Conservation (phyloP, 2,113 vertebrate species). For the Salvelinus namaycush region DNA sequence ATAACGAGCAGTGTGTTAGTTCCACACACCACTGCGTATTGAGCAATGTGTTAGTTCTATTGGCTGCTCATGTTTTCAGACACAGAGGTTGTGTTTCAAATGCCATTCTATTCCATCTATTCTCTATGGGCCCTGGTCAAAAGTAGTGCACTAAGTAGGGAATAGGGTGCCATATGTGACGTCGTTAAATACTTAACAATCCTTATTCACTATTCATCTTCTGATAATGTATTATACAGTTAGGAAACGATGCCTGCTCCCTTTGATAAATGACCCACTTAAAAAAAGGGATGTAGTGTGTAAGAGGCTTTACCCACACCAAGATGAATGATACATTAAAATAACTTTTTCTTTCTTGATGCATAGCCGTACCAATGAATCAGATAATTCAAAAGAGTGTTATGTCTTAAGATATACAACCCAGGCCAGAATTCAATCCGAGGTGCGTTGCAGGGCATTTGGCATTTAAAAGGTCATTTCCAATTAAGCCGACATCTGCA, state of each 20-base stretch:
- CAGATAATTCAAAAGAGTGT: background rate
- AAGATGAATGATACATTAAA: background rate
- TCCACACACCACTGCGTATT: background rate
- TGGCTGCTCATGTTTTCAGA: background rate
- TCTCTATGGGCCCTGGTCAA: too few species aligned
- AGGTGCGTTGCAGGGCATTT: slow-evolving; percentile 12
- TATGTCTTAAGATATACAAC: background rate
- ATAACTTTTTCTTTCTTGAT: background rate
- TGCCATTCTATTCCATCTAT: background rate
- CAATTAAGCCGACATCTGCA: too few species aligned
- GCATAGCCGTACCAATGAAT: background rate
- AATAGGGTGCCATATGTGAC: too few species aligned
- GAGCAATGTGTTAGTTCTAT: background rate
- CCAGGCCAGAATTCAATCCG: background rate
- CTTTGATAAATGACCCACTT: slow-evolving; percentile 9
- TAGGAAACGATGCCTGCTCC: background rate
- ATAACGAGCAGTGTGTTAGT: background rate
- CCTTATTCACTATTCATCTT: background rate
- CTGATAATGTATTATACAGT: background rate
- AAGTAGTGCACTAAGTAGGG: too few species aligned
- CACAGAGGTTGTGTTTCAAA: background rate
- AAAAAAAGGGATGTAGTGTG: background rate
- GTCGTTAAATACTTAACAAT: background rate
- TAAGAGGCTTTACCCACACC: background rate
- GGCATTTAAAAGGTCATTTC: too few species aligned